Evolutionary conservation across 2,888 invertebrate species (phyloP), one percentile per base, ranked within the genome.

Genomic region (Cybosia mesomella): DNA sequence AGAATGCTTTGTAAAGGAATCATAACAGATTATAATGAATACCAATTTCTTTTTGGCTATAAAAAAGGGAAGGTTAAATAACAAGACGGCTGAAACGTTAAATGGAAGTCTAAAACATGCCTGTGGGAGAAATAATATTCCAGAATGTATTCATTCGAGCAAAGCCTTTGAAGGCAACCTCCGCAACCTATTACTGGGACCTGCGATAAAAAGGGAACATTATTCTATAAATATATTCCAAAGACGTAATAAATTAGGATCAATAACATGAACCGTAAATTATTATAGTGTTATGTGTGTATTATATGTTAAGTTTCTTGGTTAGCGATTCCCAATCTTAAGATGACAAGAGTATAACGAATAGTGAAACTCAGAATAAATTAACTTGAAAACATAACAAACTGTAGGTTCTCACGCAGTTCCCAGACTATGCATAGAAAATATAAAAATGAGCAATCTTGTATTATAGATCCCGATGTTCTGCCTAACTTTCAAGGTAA

Each of bases 161-260:
- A 75, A 83, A 65, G 74, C 74, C 78, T 85, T 82, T 81, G 75
- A 84, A 76, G 77, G 75, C 76, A 76, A 83, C 80, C 72, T 73
- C 61, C 70, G 68, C 66, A 55, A 70, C 60, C 64, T 65, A 75
- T 73, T 74, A 74, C 66, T 7, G 39, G 63, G 57, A 59, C 76
- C 70, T 78, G 78, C 70, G 34, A 54, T 43, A 69, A 70, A 67
- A 76, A 66, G 60, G 62, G 66, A 71, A 72, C 73, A 77, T 72
- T 69, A 73, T 61, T 63, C 57, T 58, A 53, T 59, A 60, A 32
- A 24, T 60, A 24, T 22, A 43, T 39, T 60, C 24, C 43, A 18
- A 55, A 34, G 34, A 53, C 21, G 54, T 36, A 58, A 43, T 65
- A 39, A 28, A 22, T 49, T n/a, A 58, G 39, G 58, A 21, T 10